Evolutionary conservation across 2,113 vertebrate genomes (phyloP).

Genomic region (Cyrtonyx montezumae): DNA sequence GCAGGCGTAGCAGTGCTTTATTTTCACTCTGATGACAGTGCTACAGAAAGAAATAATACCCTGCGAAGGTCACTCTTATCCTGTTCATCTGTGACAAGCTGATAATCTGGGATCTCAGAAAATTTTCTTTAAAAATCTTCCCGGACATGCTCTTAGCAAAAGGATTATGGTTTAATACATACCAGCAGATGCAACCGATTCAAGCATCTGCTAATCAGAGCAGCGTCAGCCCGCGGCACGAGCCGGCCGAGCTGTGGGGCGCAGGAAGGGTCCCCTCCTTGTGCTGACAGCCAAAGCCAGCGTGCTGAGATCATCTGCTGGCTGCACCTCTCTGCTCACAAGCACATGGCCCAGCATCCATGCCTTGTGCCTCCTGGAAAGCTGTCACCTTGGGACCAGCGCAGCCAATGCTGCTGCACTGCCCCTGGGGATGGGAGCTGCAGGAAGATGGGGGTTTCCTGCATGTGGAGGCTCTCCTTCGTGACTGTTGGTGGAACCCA

Average conservation of each 20-base stretch:
- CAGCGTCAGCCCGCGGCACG: background rate
- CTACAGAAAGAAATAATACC: conserved; percentile 51
- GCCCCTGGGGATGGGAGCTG: background rate
- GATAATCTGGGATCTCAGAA: conserved; percentile 48
- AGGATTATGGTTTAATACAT: conserved; percentile 65
- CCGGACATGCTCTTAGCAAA: conserved; percentile 54
- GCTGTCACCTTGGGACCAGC: background rate
- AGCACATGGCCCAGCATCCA: fast-evolving
- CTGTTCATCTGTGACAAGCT: conserved; percentile 55
- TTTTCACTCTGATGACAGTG: conserved; percentile 37
- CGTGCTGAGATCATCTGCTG: background rate
- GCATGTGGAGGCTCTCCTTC: background rate
- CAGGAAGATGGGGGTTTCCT: background rate
- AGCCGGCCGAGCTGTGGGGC: background rate
- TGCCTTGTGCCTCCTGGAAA: background rate
- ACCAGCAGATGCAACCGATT: conserved; percentile 63
- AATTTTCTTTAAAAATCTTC: conserved; percentile 62
- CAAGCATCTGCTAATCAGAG: conserved; percentile 52
- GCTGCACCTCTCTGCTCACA: background rate
- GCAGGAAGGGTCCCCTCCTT: background rate
- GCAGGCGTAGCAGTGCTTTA: conserved; percentile 25
- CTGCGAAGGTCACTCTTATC: conserved; percentile 58
- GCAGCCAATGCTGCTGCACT: background rate
- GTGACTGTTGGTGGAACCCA: background rate
- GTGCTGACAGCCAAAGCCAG: background rate